Percentiles rank a stretch among this genome's conserved stretches.
phyloP scores from a whole-genome alignment of 2,888 invertebrate species.

The Miltochrista miniata region DNA sequence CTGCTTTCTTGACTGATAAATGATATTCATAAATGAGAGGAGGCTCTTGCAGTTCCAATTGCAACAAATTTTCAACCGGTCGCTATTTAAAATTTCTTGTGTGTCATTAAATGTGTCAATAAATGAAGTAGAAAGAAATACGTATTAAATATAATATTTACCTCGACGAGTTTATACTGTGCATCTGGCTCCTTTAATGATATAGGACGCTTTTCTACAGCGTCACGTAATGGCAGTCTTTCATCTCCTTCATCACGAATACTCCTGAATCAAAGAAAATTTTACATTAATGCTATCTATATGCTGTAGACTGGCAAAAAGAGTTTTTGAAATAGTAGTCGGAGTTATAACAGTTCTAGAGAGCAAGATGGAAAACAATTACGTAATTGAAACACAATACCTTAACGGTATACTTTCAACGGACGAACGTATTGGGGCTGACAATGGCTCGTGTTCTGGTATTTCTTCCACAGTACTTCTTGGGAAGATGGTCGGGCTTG shows the following conservation, averaged over 20 bases:
- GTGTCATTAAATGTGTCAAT: no score
- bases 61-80: no score
- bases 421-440: constrained; percentile 87
- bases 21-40: no score
- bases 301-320: constrained; percentile 1
- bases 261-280: constrained; percentile 44
- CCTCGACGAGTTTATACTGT: constrained; percentile 58
- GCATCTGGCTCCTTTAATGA: constrained; percentile 55
- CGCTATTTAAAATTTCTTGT: no score
- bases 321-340: neutral
- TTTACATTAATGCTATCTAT: constrained; percentile 9
- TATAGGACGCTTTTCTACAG: constrained; percentile 86
- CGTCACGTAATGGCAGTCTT: constrained; percentile 86
- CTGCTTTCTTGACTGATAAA: no score
- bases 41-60: no score
- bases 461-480: constrained; percentile 70
- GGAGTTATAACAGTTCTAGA: no score
- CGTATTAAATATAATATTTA: constrained; percentile 25
- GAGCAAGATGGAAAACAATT: no score
- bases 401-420: constrained; percentile 88
- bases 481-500: constrained; percentile 51
- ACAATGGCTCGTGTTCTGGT: constrained; percentile 68
- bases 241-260: constrained; percentile 70
- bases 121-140: neutral
- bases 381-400: constrained; percentile 42